Percentiles rank a stretch among this genome's conserved stretches.
phyloP scores from a whole-genome alignment of 2,113 vertebrate genomes.

The Thinocorus orbignyianus region DNA sequence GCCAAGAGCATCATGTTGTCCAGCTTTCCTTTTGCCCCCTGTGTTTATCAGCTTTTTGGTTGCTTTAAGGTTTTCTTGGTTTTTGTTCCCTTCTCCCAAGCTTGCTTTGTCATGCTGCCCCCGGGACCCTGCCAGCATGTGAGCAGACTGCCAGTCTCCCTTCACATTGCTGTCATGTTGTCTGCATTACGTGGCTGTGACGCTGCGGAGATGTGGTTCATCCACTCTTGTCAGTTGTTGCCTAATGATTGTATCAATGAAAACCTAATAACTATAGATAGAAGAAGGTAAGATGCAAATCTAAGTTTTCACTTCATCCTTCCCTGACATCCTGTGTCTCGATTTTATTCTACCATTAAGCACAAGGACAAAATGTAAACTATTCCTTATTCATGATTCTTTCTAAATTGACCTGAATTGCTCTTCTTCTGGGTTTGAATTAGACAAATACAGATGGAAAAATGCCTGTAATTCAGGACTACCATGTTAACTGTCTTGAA shows the following conservation, averaged over 20 bases:
- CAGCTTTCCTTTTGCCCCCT: background rate
- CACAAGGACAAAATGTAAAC: background rate
- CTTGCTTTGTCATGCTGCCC: background rate
- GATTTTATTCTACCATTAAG: background rate
- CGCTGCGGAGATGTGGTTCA: background rate
- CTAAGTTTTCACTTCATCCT: background rate
- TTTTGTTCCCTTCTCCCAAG: background rate
- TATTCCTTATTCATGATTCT: background rate
- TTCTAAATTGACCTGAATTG: background rate
- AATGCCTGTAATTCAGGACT: background rate
- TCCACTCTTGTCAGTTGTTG: background rate
- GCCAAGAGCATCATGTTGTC: background rate
- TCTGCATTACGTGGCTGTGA: background rate
- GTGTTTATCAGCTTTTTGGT: background rate
- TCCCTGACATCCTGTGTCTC: background rate
- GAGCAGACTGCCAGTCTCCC: background rate
- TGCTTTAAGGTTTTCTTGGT: background rate
- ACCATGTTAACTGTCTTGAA: background rate
- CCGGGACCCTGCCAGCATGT: background rate
- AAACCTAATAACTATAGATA: background rate
- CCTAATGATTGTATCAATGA: background rate
- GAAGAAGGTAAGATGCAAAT: background rate
- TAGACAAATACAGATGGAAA: background rate
- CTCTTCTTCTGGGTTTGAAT: background rate
- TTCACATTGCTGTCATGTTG: background rate